phyloP scores from a whole-genome alignment of 2,888 invertebrate genomes.

The Belgica antarctica region DNA sequence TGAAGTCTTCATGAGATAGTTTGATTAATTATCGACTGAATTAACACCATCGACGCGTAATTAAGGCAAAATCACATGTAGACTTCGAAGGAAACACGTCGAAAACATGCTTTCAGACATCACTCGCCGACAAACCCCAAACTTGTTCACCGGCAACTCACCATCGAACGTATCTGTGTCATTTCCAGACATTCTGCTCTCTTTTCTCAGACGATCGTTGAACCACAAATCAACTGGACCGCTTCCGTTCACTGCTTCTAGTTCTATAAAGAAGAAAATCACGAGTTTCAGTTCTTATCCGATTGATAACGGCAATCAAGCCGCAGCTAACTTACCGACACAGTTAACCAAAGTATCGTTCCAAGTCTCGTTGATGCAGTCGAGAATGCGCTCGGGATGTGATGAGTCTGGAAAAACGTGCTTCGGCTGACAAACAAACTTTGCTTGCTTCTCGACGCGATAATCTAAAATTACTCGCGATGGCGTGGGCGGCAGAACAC shows the following conservation, averaged over 20 bases:
- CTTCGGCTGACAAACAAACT: constrained; percentile 68
- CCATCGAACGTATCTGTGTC: constrained; percentile 48
- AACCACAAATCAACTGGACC: constrained; percentile 23
- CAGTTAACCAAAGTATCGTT: constrained; percentile 63
- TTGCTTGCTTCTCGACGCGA: constrained; percentile 64
- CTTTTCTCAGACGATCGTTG: constrained; percentile 34
- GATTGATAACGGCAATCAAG: constrained; percentile 19
- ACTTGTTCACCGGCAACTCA: too few species aligned
- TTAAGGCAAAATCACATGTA: too few species aligned
- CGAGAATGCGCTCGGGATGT: constrained; percentile 60
- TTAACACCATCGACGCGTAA: too few species aligned
- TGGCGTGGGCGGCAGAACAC: constrained; percentile 64
- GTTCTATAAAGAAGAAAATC: neutral
- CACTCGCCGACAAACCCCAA: too few species aligned
- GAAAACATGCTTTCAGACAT: too few species aligned
- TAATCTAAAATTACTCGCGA: constrained; percentile 67
- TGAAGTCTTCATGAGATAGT: too few species aligned
- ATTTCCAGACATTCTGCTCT: constrained; percentile 46
- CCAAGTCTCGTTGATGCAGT: constrained; percentile 68
- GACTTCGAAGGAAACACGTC: too few species aligned
- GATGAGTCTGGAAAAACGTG: constrained; percentile 68
- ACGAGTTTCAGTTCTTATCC: constrained; percentile 14
- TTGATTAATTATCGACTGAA: too few species aligned
- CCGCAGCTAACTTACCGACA: constrained; percentile 61
- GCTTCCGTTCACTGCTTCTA: constrained; percentile 19